Conservation (phyloP, 2,113 vertebrate genomes). For the Bubalus kerabau region DNA sequence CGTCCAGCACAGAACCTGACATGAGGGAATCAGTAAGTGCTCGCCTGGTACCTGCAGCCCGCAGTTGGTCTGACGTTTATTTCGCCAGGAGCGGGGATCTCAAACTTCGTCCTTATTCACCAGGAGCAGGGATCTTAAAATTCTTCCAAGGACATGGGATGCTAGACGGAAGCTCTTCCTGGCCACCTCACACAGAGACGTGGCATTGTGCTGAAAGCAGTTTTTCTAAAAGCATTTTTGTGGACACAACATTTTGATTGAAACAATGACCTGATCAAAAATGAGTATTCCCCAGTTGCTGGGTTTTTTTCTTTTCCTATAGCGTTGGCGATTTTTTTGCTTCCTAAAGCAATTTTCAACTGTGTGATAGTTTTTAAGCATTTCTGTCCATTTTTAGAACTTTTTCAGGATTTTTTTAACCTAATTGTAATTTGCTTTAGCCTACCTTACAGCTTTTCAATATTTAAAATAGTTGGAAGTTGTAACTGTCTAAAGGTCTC, state of each 20-base stretch:
- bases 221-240: neutral
- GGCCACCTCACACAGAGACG: neutral
- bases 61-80: neutral
- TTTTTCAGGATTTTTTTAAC: neutral
- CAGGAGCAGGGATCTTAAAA: neutral
- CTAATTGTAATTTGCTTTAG: neutral
- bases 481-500: neutral
- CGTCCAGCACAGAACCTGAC: neutral
- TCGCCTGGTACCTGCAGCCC: accelerated
- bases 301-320: neutral
- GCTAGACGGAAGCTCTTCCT: neutral
- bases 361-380: neutral
- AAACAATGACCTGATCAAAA: neutral
- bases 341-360: neutral
- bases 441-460: neutral
- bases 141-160: neutral
- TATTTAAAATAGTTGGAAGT: neutral
- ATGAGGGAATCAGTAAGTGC: neutral
- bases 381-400: conserved; percentile 10
- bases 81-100: neutral
- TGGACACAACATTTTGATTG: neutral
- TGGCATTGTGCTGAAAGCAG: neutral
- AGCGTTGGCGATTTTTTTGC: neutral
- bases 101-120: neutral
- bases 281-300: neutral